Evolutionary conservation across 2,113 vertebrate species (phyloP).

Genomic region (Pogonocichla stellata): DNA sequence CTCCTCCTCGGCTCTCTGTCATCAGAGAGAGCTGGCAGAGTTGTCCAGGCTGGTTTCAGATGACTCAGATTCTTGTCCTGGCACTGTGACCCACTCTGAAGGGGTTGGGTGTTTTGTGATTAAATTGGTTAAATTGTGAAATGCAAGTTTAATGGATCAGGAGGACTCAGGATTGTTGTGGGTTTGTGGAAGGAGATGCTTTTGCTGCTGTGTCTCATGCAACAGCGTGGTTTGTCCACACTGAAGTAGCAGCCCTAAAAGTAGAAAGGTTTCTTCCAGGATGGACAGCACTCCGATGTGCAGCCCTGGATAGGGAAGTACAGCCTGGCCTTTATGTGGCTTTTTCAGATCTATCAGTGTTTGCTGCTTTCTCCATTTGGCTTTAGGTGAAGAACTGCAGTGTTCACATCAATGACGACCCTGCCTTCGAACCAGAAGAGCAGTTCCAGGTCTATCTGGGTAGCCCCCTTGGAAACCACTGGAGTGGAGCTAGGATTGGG

Average conservation of each 20-base stretch:
- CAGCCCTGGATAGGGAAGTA: neutral
- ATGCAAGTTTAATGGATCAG: no score
- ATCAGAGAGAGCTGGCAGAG: neutral
- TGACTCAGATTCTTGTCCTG: neutral
- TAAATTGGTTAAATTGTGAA: neutral
- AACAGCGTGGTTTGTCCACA: neutral
- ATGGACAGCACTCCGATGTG: neutral
- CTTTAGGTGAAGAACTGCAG: slow-evolving; percentile 93
- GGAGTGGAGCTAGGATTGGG: slow-evolving; percentile 92
- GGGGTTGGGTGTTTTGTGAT: neutral
- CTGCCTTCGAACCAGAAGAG: slow-evolving; percentile 94
- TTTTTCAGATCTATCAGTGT: neutral
- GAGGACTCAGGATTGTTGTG: neutral
- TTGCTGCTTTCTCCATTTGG: neutral
- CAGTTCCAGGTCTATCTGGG: slow-evolving; percentile 89
- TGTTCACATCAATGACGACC: slow-evolving; percentile 86
- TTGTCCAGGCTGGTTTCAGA: neutral
- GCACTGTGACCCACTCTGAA: rapidly evolving
- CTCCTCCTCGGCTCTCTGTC: neutral
- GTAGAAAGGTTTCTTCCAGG: neutral
- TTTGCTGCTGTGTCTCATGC: neutral
- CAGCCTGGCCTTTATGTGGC: neutral
- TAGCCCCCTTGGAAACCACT: slow-evolving; percentile 89
- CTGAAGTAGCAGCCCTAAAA: neutral
- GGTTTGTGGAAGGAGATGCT: neutral